phyloP scores from a whole-genome alignment of 2,888 invertebrate species.

The Rhabditoides inermis region DNA sequence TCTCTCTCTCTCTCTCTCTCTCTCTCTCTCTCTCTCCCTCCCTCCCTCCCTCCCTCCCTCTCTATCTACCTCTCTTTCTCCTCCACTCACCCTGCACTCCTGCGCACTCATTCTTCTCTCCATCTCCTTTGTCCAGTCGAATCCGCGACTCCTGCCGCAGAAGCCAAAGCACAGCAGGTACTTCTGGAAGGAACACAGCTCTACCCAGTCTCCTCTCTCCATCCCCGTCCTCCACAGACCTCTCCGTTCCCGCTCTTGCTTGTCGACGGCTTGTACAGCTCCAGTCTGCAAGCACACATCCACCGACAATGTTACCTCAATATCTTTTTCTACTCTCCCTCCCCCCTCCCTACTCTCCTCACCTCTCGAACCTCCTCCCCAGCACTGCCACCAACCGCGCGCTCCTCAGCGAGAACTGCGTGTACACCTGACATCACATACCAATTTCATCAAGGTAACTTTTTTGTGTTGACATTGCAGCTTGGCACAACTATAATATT shows the following conservation, averaged over 20 bases:
- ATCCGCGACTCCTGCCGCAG: not conserved
- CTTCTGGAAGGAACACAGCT: too few species aligned
- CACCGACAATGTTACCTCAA: too few species aligned
- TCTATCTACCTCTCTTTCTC: slow-evolving; percentile 1
- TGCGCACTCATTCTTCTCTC: not conserved
- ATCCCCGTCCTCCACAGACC: not conserved
- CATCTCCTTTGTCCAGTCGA: not conserved
- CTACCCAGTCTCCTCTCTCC: not conserved
- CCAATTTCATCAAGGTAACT: too few species aligned
- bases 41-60: slow-evolving; percentile 1
- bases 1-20: slow-evolving; percentile 1
- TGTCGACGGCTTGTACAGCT: not conserved
- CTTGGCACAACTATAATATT: too few species aligned
- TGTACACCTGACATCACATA: too few species aligned
- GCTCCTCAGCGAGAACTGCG: too few species aligned
- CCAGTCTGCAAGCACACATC: not conserved
- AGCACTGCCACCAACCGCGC: too few species aligned
- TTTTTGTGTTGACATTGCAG: too few species aligned
- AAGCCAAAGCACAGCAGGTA: too few species aligned
- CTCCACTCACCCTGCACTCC: not conserved
- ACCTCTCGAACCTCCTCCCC: too few species aligned
- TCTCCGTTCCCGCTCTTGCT: not conserved
- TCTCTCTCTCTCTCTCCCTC: slow-evolving; percentile 1
- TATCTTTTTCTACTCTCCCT: too few species aligned
- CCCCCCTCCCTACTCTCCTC: too few species aligned